Base-by-base conservation (phyloP, 1,140 invertebrate species). In the Saccostrea cuccullata region DNA sequence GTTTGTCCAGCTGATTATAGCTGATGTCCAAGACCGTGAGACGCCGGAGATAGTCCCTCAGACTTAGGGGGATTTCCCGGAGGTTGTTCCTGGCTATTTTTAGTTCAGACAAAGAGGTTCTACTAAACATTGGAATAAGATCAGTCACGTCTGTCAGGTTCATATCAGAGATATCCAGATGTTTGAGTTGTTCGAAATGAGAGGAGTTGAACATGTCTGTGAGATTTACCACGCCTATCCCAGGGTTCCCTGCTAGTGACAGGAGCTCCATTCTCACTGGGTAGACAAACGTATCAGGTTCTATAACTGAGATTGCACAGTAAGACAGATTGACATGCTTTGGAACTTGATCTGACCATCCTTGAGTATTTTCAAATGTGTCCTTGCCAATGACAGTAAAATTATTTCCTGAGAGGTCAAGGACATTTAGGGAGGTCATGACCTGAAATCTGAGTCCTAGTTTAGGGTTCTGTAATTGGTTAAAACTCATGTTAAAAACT, bases 331-430 rank as follows among this genome's bases (percentile, higher is more conserved):
- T 93, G 12, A 94, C 60, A 4, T 87, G 64, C 20, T 90, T 88
- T 26, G 85, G 82, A 26, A 90, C 67, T 3, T 58, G n/a, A 30
- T 86, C 86, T n/a, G 88, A 73, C 94, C 94, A 94, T 47, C 58
- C 83, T 23, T 82, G 82, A 0, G 91, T 86, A 47, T 88, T 88
- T 73, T 92, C 90, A 87, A 94, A 93, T 17, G 92, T 87, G n/a
- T 92, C 88, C 0, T 64, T 13, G 0, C 86, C 56, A 55, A 93
- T 82, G 30, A 89, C 70, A 12, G 82, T 36, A 87, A 93, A 91
- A 70, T 89, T 87, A 88, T 94, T 94, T 64, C 91, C 82, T 30
- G 92, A 92, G 1, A 93, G 85, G 84, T 94, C 93, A 12, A 94
- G 67, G 0, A 85, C 17, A 26, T 89, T 20, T 70, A 94, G 85